phyloP scores from a whole-genome alignment of 92 coral and sea anemone genomes.

The Epizoanthus rinbou region DNA sequence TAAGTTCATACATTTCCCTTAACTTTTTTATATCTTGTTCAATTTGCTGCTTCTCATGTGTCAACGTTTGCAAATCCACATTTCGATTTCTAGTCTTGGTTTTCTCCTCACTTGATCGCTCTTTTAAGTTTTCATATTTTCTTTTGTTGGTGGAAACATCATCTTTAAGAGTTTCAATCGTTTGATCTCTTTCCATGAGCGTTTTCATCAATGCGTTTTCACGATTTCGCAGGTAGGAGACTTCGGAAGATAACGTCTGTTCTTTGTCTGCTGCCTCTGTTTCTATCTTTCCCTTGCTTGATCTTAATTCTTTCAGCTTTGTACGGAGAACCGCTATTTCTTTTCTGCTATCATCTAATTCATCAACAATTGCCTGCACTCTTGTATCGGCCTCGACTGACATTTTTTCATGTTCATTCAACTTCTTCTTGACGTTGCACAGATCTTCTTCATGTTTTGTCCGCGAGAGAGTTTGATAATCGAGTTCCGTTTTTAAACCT shows the following conservation, averaged over 20 bases:
- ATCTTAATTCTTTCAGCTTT: constrained; percentile 57
- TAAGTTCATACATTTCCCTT: constrained; percentile 39
- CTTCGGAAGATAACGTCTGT: constrained; percentile 11
- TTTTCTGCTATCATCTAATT: constrained; percentile 41
- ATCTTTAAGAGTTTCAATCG: constrained; percentile 9
- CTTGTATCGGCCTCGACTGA: constrained; percentile 20
- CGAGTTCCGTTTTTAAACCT: constrained; percentile 37
- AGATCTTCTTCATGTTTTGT: constrained; percentile 16
- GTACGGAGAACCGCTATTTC: constrained; percentile 38
- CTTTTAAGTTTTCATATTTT: constrained; percentile 57
- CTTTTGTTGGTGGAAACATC: constrained; percentile 32
- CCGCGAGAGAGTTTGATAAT: constrained; percentile 18
- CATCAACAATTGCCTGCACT: constrained; percentile 32
- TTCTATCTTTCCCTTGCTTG: constrained; percentile 44
- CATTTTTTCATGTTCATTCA: constrained; percentile 34
- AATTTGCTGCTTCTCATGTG: constrained; percentile 39
- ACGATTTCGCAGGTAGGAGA: constrained; percentile 29
- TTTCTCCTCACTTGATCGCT: constrained; percentile 50
- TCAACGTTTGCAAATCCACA: constrained; percentile 24
- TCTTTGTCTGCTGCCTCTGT: constrained; percentile 45
- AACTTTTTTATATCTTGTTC: constrained; percentile 47
- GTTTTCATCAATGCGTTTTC: constrained; percentile 32
- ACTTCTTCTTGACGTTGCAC: constrained; percentile 37
- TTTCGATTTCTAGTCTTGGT: constrained; percentile 28
- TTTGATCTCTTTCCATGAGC: constrained; percentile 31